Evolutionary conservation across 2,888 invertebrate genomes (phyloP), one percentile per base, ranked within the genome.

Genomic region (Smittia sp.): DNA sequence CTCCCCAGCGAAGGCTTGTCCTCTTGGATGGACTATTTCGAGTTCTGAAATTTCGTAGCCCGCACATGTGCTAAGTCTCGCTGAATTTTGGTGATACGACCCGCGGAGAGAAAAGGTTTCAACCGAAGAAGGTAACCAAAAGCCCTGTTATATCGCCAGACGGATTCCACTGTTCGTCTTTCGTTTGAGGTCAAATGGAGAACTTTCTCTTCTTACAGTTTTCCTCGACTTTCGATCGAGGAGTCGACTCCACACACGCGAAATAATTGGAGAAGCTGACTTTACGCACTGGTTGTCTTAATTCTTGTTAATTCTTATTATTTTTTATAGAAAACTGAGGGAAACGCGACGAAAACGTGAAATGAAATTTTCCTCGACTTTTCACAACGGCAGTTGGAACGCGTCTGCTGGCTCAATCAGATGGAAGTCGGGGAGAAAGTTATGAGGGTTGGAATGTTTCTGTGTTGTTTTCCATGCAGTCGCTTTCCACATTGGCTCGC

Each of bases 11-110:
- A 81, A 95, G 90, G 85, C 94, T 94, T 85, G 95, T 95, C 89
- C 94, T 94, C 87, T 94, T 94, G 86, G 94, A 94, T 88, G 95
- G 95, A 88, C 93, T 94, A 87, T 95, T 95, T 85, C 94, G 92
- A 84, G 94, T 94, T 86, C 90, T 94, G 90, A 94, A 94, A 86
- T 52, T 54, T 54, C 90, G 92, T 90, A 93, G 89, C 88, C 93
- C 93, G 88, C 91, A 93, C 94, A 94, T 94, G 92, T 90, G 90
- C 90, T 78, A 41, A 62, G 22, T n/a, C 3, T 32, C 52, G 38
- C 1, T 62, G 11, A 13, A 20, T 65, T 39, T 63, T 73, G 22
- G n/a, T 25, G 41, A 73, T 11, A 24, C 46, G 32, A 46, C 66
- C 27, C 32, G 27, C 66, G 67, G 41, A 38, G n/a, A 13, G 20